These are phyloP conservation scores for Chamaea fasciata DNA, from an alignment of 2,113 vertebrate species.

Conservation along the genomic window DNA sequence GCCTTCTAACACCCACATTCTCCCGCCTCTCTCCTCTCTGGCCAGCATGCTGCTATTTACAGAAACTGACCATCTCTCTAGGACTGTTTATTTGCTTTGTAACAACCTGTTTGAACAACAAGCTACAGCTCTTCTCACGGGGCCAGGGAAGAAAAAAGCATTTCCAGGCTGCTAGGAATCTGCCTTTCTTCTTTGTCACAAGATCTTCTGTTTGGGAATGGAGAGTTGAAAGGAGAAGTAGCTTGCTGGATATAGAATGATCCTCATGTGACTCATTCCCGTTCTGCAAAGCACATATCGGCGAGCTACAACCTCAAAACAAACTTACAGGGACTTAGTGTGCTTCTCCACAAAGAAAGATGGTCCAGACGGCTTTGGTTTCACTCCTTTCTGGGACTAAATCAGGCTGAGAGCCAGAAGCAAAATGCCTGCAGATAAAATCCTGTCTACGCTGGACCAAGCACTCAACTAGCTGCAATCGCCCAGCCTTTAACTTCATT, in stretches of 20 bases:
- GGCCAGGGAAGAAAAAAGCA: not conserved
- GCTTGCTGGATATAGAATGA: slow-evolving; percentile 27
- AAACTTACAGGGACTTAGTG: slow-evolving; percentile 49
- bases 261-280: slow-evolving; percentile 44
- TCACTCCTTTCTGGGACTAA: slow-evolving; percentile 40
- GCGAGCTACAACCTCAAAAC: slow-evolving; percentile 46
- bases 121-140: not conserved
- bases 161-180: not conserved
- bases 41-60: slow-evolving; percentile 16
- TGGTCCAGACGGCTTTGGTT: not conserved
- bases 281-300: slow-evolving; percentile 16
- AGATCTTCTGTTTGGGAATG: slow-evolving; percentile 24
- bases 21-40: not conserved
- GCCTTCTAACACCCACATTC: not conserved
- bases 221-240: slow-evolving; percentile 60
- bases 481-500: not conserved
- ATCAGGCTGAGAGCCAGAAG: slow-evolving; percentile 4
- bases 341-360: slow-evolving; percentile 10
- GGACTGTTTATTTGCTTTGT: slow-evolving; percentile 40
- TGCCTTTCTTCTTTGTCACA: slow-evolving; percentile 18
- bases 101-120: slow-evolving; percentile 65
- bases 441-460: not conserved
- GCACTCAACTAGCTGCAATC: not conserved
- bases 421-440: slow-evolving; percentile 31
- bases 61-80: slow-evolving; percentile 34